Evolutionary conservation across 2,113 vertebrate genomes (phyloP).

Genomic region (Entomyzon cyanotis): DNA sequence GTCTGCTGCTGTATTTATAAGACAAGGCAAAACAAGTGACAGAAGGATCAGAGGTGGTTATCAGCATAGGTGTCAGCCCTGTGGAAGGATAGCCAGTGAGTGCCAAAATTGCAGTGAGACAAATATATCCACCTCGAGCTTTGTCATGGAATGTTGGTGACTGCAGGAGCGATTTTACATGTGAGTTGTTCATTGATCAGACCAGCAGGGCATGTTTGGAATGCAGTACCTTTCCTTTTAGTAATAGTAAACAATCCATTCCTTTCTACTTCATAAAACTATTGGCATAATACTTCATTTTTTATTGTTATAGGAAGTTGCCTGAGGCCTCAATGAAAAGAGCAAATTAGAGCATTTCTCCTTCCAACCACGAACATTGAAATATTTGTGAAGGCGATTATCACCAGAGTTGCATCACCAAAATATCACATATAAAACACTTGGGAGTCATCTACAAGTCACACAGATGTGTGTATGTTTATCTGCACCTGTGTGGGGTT

Average conservation of each 20-base stretch:
- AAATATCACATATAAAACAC: neutral
- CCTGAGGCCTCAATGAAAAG: neutral
- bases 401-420: neutral
- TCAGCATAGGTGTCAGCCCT: neutral
- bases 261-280: neutral
- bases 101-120: neutral
- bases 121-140: neutral
- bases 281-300: neutral
- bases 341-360: neutral
- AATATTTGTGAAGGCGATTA: neutral
- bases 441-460: neutral
- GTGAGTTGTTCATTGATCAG: neutral
- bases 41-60: slow-evolving; percentile 49
- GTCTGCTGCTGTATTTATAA: slow-evolving; percentile 22
- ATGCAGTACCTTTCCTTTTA: neutral
- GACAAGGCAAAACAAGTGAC: slow-evolving; percentile 11
- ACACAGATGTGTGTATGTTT: neutral
- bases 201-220: neutral
- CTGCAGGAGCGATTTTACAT: neutral
- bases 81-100: neutral
- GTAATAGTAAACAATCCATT: neutral
- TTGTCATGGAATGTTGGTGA: neutral
- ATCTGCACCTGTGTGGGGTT: neutral
- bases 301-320: neutral
- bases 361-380: neutral